Conservation (phyloP, 2,888 invertebrate species). For the Chymomyza fuscimana region DNA sequence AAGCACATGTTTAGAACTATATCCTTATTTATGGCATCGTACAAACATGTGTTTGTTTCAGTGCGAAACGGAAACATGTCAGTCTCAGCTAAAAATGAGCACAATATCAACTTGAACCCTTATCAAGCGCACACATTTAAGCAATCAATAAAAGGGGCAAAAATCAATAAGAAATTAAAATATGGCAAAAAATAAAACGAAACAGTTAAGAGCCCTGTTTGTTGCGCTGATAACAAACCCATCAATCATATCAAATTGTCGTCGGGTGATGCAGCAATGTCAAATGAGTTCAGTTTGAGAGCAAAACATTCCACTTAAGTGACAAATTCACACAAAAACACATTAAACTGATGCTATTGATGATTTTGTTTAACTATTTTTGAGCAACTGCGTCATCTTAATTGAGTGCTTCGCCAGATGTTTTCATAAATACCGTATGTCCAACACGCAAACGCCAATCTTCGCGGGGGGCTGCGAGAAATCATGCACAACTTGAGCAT, state of each 20-base stretch:
- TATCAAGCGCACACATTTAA: not conserved
- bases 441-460: slow-evolving; percentile 25
- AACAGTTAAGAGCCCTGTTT: not conserved
- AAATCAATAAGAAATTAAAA: not conserved
- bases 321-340: slow-evolving; percentile 1
- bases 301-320: not conserved
- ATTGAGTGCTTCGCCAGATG: slow-evolving; percentile 25
- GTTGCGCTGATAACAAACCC: not conserved
- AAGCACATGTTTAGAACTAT: no score
- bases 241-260: not conserved
- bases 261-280: not conserved
- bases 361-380: slow-evolving; percentile 54
- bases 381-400: slow-evolving; percentile 44
- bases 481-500: not conserved
- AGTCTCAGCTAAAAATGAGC: not conserved
- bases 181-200: not conserved
- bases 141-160: not conserved
- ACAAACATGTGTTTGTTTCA: no score
- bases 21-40: no score
- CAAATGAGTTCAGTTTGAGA: not conserved
- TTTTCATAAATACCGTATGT: slow-evolving; percentile 12
- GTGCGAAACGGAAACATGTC: not conserved
- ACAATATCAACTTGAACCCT: not conserved
- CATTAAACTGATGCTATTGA: not conserved
- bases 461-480: slow-evolving; percentile 41